A percentile compares a stretch with the other conserved stretches of the same genome.
Evolutionary conservation across 2,113 vertebrate species (phyloP).

Genomic region (Megaceryle torquata): DNA sequence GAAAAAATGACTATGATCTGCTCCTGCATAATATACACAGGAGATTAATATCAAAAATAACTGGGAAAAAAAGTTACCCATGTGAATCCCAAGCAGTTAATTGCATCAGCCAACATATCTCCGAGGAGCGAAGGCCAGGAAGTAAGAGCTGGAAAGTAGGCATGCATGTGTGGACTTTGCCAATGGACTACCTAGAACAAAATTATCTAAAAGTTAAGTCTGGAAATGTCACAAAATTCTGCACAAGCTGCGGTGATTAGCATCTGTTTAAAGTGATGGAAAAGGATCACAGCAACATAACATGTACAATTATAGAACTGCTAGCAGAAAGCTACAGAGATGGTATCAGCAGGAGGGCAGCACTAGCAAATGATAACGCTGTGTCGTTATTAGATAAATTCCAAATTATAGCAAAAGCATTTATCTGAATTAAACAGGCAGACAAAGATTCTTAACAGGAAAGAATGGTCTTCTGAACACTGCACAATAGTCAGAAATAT

Average conservation of each 20-base stretch:
- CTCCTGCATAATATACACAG: neutral
- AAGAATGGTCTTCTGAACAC: neutral
- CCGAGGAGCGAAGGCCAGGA: conserved; percentile 96
- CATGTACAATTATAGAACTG: neutral
- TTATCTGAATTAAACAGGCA: conserved; percentile 69
- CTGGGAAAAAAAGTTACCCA: conserved; percentile 79
- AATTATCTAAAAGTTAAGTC: neutral
- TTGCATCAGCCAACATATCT: conserved; percentile 95
- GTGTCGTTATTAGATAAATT: conserved; percentile 52
- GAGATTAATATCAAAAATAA: neutral
- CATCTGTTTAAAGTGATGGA: neutral
- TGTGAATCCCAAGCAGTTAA: conserved; percentile 97
- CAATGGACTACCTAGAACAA: conserved; percentile 91
- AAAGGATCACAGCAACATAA: neutral
- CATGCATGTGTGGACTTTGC: conserved; percentile 98
- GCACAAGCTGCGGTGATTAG: neutral
- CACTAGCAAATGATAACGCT: conserved; percentile 10
- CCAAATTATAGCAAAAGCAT: neutral
- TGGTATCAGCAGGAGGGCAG: neutral
- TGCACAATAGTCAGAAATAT: neutral
- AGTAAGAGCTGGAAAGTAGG: conserved; percentile 91
- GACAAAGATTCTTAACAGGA: conserved; percentile 43
- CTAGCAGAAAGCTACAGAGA: neutral
- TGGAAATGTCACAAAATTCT: neutral
- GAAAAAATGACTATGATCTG: neutral